These are phyloP conservation scores for Acanthurus leucopareius DNA, from an alignment of 2,797 vertebrate species.

Conservation along the genomic window DNA sequence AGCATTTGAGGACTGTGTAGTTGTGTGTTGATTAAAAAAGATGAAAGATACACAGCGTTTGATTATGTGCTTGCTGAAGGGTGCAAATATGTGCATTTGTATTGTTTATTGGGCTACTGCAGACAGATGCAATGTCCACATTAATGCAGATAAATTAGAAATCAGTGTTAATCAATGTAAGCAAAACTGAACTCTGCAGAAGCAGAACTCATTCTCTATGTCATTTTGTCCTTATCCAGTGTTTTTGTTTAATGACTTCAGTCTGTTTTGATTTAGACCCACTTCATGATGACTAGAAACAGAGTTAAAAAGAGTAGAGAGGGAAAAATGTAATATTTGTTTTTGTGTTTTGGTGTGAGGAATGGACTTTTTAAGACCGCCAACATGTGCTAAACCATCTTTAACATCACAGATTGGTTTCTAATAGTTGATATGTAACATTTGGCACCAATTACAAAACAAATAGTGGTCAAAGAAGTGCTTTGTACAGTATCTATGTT, in stretches of 20 bases:
- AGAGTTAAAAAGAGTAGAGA: neutral
- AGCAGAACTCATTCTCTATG: neutral
- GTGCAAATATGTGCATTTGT: neutral
- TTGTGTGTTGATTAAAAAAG: neutral
- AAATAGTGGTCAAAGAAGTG: too few relatives aligned
- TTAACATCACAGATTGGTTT: neutral
- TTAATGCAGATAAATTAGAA: neutral
- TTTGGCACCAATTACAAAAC: too few relatives aligned
- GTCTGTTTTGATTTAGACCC: neutral
- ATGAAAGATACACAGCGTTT: neutral
- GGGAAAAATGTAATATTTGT: neutral
- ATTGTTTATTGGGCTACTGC: neutral
- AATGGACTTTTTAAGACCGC: too few relatives aligned
- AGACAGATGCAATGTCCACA: neutral
- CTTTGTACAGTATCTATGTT: too few relatives aligned
- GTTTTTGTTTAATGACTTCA: neutral
- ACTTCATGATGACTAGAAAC: neutral
- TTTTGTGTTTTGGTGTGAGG: neutral
- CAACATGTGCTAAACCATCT: neutral
- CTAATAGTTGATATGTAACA: neutral
- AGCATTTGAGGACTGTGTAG: constrained; percentile 2
- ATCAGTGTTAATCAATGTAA: neutral
- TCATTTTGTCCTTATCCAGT: neutral
- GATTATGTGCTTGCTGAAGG: neutral
- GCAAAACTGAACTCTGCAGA: neutral